These are phyloP conservation scores for Atta colombica DNA, from an alignment of 1,140 invertebrate species.

Conservation along the genomic window DNA sequence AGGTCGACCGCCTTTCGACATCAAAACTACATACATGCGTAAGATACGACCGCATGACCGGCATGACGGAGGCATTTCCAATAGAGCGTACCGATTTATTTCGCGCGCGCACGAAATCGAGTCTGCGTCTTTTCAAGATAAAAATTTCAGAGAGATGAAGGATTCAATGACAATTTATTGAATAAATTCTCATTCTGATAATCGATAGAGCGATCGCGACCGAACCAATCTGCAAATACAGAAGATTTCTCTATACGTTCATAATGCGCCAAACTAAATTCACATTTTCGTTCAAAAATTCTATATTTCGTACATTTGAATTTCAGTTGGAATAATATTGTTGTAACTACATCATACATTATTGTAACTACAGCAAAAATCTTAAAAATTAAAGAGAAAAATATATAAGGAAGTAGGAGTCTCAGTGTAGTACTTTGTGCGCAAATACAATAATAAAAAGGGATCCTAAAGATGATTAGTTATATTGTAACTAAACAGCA, in stretches of 20 bases:
- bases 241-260: not conserved
- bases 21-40: not conserved
- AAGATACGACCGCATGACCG: conserved; percentile 25
- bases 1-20: conserved; percentile 49
- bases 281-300: not conserved
- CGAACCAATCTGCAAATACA: not conserved
- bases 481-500: too few relatives aligned
- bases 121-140: not conserved
- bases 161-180: not conserved
- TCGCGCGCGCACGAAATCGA: too few relatives aligned
- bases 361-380: not conserved
- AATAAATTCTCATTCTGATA: not conserved
- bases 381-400: too few relatives aligned
- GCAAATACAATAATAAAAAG: too few relatives aligned
- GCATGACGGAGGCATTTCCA: not conserved
- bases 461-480: too few relatives aligned
- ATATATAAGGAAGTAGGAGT: too few relatives aligned
- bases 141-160: not conserved
- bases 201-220: not conserved
- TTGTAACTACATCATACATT: not conserved
- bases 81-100: not conserved
- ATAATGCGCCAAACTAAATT: not conserved
- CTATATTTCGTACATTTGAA: not conserved
- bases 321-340: not conserved
- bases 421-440: too few relatives aligned